A percentile compares a stretch with the other conserved stretches of the same genome.
Evolutionary conservation across 2,797 vertebrate genomes (phyloP).

Genomic region (Pempheris klunzingeri): DNA sequence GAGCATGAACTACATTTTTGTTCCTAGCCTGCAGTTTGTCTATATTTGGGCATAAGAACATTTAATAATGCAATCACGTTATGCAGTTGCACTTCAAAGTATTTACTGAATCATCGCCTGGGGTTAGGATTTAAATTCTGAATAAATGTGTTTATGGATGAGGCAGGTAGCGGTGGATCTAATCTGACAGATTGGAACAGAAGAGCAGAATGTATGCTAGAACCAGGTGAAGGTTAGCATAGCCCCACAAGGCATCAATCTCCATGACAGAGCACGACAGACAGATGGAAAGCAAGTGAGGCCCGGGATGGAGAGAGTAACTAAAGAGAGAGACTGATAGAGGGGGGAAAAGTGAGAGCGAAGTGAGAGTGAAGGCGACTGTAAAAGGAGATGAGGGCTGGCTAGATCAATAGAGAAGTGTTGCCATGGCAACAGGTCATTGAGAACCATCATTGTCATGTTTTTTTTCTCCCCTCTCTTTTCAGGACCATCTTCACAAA

Average conservation of each 20-base stretch:
- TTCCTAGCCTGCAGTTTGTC: constrained; percentile 79
- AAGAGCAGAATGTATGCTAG: constrained; percentile 67
- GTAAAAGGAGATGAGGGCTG: constrained; percentile 74
- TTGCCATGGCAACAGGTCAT: constrained; percentile 84
- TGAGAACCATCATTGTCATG: constrained; percentile 75
- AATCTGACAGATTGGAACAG: constrained; percentile 83
- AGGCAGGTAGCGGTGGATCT: constrained; percentile 77
- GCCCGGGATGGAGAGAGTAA: constrained; percentile 63
- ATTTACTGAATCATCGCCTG: constrained; percentile 80
- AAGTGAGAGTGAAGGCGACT: constrained; percentile 75
- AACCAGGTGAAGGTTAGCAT: constrained; percentile 82
- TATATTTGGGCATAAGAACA: constrained; percentile 80
- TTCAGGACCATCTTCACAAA: constrained; percentile 31
- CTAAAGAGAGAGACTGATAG: constrained; percentile 72
- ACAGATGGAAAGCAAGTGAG: constrained; percentile 69
- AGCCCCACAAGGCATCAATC: constrained; percentile 76
- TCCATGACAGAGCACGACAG: constrained; percentile 70
- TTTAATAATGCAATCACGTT: constrained; percentile 80
- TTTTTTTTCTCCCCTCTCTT: constrained; percentile 42
- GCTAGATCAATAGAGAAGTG: constrained; percentile 80
- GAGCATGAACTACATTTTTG: constrained; percentile 80
- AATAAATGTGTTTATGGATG: constrained; percentile 83
- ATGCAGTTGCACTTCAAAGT: constrained; percentile 84
- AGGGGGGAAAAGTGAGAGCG: constrained; percentile 52
- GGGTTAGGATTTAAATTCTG: constrained; percentile 81